Base-by-base conservation (phyloP, 2,113 vertebrate species). In the Hyaena hyaena region DNA sequence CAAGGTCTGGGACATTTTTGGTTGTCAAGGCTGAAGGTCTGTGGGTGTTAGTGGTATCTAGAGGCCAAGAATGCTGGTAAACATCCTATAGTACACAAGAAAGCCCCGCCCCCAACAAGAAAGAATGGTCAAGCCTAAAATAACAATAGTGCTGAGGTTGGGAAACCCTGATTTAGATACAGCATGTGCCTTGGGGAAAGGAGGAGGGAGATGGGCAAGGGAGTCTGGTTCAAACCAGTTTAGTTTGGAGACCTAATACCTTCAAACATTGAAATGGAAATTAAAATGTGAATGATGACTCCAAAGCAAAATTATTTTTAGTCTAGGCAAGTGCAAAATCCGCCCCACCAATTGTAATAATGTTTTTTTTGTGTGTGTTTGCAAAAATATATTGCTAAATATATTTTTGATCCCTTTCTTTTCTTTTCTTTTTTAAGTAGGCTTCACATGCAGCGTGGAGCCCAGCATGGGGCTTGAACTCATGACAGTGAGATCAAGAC, bases 381-480 rank as follows among this genome's bases (percentile, higher is more conserved):
- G 8, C 39, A 39, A 39, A 39, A 39, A 39, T 39, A 39, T 39
- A 39, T 39, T 39, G 39, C 39, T 39, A 79, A 65, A 53, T 65
- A 76, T 93, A 73, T 66, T 96, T 96, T 92, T 82, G 65, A 71
- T 81, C 43, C 4, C n/a, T 86, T 50, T 69, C 31, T 97, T 96
- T 88, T 58, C 55, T 58, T 58, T 58, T 55, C 53, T 58, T 58
- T 58, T 23, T 61, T 61, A 24, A 23, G 58, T 61, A 23, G 58
- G 58, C 58, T 61, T 61, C 58, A 61, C 21, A 61, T 7, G 5
- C 21, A 61, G 58, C 21, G 2, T 61, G 58, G 58, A 61, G 58
- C 58, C 58, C 58, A 61, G 58, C 21, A 61, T 17, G 58, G 21
- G 58, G 58, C 58, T 61, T 61, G 58, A 61, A 61, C 58, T 61